Evolutionary conservation across 1,140 invertebrate genomes (phyloP), one percentile per base, ranked within the genome.

Genomic region (Diprion similis): DNA sequence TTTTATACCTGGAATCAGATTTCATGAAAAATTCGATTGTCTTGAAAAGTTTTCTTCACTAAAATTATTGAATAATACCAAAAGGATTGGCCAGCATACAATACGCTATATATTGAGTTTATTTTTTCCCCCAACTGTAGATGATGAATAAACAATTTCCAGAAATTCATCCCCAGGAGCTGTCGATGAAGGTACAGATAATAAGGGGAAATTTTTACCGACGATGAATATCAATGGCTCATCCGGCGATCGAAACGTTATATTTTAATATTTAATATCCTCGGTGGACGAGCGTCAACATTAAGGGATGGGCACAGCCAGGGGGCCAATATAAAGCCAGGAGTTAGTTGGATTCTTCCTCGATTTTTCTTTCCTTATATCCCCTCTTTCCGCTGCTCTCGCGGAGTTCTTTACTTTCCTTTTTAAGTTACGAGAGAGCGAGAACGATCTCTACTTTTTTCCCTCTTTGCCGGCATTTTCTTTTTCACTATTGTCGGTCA

Each of bases 361-460:
- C 1, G 24, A 37, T 37, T 17, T 59, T 17, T 13, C 9, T 59
- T 59, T 59, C 51, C 51, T 59, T 17, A 59, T 59, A 59, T 17
- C 51, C 37, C 71, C 73, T 66, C 72, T 47, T 69, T 51, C 68
- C 59, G 17, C 70, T 65, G 51, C 46, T 70, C n/a, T 65, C 73
- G 51, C 66, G 71, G n/a, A 69, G 59, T 72, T 71, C 75, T 66
- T 71, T 37, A 73, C 67, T 79, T 73, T 51, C 72, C 70, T 66
- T 18, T 46, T 18, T 46, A 68, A 70, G 73, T 75, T 75, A 75
- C 69, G 47, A 51, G 47, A 51, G 48, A 66, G 78, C 24, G 24
- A 37, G 24, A 37, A 75, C 73, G 51, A 71, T 64, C 46, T 47
- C 65, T 37, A 59, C 48, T 73, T 66, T 66, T 66, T 75, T 51